phyloP scores from a whole-genome alignment of 92 coral and sea anemone genomes.

The Metridium senile region DNA sequence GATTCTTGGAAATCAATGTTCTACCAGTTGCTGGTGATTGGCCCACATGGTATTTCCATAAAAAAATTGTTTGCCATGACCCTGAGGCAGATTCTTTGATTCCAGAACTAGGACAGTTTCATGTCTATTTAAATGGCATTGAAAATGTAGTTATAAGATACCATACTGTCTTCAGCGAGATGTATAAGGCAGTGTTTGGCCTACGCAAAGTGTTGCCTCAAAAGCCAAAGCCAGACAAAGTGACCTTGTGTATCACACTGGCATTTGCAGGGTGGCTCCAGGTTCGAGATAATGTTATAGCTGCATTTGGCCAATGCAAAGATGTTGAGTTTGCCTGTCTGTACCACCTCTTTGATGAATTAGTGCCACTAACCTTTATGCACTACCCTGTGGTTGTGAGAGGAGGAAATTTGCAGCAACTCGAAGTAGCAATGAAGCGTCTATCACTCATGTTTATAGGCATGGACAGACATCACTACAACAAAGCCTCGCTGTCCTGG shows the following conservation, averaged over 20 bases:
- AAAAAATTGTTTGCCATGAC: constrained; percentile 44
- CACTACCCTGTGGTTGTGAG: too few relatives aligned
- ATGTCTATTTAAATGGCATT: constrained; percentile 49
- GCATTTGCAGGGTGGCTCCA: constrained; percentile 66
- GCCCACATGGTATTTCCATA: constrained; percentile 70
- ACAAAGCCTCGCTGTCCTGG: too few relatives aligned
- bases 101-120: constrained; percentile 63
- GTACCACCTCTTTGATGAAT: too few relatives aligned
- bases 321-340: too few relatives aligned
- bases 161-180: constrained; percentile 38
- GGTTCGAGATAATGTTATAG: too few relatives aligned
- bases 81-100: constrained; percentile 14
- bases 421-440: too few relatives aligned
- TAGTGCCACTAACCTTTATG: too few relatives aligned
- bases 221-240: constrained; percentile 47
- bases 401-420: too few relatives aligned
- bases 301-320: too few relatives aligned
- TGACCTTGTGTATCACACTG: constrained; percentile 44
- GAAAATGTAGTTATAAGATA: constrained; percentile 54
- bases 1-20: constrained; percentile 24
- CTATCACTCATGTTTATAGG: too few relatives aligned
- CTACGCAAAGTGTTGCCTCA: constrained; percentile 8
- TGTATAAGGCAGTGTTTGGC: constrained; percentile 44
- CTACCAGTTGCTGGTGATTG: constrained; percentile 56
- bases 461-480: too few relatives aligned